Percentiles rank a stretch among this genome's conserved stretches.
Evolutionary conservation across 2,888 invertebrate species (phyloP).

Genomic region (Ectemnius cavifrons): DNA sequence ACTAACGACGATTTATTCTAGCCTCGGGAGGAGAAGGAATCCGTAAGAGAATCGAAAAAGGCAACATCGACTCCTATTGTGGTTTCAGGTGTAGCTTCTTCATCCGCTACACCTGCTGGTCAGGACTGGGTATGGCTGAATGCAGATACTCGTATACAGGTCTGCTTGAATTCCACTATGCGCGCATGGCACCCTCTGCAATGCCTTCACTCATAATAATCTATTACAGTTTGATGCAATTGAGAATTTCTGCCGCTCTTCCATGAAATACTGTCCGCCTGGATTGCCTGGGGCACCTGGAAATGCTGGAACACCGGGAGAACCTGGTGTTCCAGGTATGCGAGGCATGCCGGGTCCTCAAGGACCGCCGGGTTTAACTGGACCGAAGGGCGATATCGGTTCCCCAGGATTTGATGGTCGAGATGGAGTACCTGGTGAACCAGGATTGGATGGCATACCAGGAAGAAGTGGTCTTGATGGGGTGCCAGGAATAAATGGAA

Average conservation of each 20-base stretch:
- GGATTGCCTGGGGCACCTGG: conserved; percentile 83
- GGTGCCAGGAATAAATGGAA: conserved; percentile 84
- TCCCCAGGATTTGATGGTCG: conserved; percentile 89
- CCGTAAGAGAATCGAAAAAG: conserved; percentile 80
- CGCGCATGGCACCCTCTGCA: background rate
- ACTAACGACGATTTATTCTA: conserved; percentile 46
- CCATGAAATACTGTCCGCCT: conserved; percentile 89
- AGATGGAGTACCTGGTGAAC: conserved; percentile 94
- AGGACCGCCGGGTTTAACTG: conserved; percentile 82
- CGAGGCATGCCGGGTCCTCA: conserved; percentile 85
- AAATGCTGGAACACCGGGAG: conserved; percentile 81
- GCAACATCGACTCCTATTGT: conserved; percentile 77
- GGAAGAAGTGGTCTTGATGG: conserved; percentile 92
- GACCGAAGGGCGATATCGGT: conserved; percentile 82
- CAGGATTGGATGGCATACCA: conserved; percentile 91
- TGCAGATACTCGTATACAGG: conserved; percentile 91
- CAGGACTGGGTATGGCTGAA: conserved; percentile 93
- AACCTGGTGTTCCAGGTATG: conserved; percentile 84
- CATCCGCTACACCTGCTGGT: conserved; percentile 83
- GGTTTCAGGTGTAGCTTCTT: conserved; percentile 76
- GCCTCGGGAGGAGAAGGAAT: conserved; percentile 74
- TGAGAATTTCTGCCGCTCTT: conserved; percentile 90
- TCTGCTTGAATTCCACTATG: conserved; percentile 66
- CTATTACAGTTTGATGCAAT: conserved; percentile 87
- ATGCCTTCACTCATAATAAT: conserved; percentile 37